These are phyloP conservation scores for Telenomus remus DNA, from an alignment of 1,140 invertebrate genomes.

Conservation along the genomic window DNA sequence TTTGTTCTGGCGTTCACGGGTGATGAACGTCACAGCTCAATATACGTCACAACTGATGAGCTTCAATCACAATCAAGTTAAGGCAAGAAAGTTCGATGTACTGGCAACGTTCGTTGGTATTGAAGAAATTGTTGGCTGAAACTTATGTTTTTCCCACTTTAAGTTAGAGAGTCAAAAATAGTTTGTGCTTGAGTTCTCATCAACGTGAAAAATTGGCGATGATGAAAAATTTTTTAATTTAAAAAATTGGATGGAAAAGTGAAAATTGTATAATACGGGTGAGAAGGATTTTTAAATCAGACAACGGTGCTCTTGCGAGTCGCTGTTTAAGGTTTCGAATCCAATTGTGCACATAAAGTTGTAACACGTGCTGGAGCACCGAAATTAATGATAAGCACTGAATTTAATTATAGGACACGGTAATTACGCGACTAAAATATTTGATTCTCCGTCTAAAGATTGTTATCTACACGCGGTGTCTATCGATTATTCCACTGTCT, in stretches of 20 bases:
- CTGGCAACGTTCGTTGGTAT: constrained; percentile 8
- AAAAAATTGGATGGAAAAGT: too few relatives aligned
- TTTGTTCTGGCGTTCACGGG: constrained; percentile 11
- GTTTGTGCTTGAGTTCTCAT: background rate
- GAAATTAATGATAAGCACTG: constrained; percentile 36
- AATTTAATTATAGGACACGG: constrained; percentile 43
- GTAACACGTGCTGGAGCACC: constrained; percentile 31
- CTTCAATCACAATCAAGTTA: constrained; percentile 53
- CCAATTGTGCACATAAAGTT: constrained; percentile 13
- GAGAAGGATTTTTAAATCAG: too few relatives aligned
- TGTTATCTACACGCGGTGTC: constrained; percentile 75
- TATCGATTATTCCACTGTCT: constrained; percentile 73
- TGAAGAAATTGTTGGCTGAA: constrained; percentile 15
- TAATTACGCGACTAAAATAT: constrained; percentile 46
- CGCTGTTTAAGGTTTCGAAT: too few relatives aligned
- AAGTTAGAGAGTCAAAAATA: constrained; percentile 17
- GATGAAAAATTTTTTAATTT: too few relatives aligned
- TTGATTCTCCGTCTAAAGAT: constrained; percentile 60
- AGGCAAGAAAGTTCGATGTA: constrained; percentile 32
- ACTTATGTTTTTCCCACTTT: constrained; percentile 20
- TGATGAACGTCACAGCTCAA: constrained; percentile 40
- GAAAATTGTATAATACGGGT: too few relatives aligned
- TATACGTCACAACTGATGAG: constrained; percentile 49
- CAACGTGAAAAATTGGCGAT: too few relatives aligned
- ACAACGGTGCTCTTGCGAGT: too few relatives aligned